Conservation (phyloP, 2,113 vertebrate species). For the Campylomormyrus numenius region DNA sequence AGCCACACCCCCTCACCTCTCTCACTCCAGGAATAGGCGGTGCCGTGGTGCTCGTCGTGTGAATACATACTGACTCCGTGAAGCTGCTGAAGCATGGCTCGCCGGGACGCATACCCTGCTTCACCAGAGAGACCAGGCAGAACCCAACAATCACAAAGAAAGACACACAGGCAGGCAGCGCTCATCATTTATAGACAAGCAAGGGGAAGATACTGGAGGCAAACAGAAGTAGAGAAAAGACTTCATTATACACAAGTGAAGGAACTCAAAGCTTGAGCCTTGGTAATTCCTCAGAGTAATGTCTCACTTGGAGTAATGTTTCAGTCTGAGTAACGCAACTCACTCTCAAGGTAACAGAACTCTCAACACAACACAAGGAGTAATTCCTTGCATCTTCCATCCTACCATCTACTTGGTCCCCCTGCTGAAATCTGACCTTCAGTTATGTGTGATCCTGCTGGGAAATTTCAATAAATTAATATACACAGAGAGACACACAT, state of each 20-base stretch:
- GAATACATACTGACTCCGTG: conserved; percentile 77
- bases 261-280: not conserved
- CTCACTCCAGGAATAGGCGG: conserved; percentile 61
- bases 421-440: conserved; percentile 16
- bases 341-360: not conserved
- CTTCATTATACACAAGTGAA: not conserved
- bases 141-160: conserved; percentile 40
- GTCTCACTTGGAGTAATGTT: not conserved
- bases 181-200: conserved; percentile 38
- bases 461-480: not conserved
- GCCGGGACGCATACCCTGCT: conserved; percentile 72
- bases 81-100: conserved; percentile 79
- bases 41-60: conserved; percentile 62
- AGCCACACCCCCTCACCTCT: conserved; percentile 64
- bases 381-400: not conserved
- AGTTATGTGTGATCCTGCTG: not conserved
- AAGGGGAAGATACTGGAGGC: conserved; percentile 14
- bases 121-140: conserved; percentile 9
- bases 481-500: conserved; percentile 16
- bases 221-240: not conserved
- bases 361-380: not conserved
- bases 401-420: not conserved
- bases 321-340: not conserved
- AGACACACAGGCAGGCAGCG: conserved; percentile 42
- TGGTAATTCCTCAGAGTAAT: not conserved